These are phyloP conservation scores for Trachythela sp. DNA, from an alignment of 64 coral and sea anemone species.

Conservation along the genomic window DNA sequence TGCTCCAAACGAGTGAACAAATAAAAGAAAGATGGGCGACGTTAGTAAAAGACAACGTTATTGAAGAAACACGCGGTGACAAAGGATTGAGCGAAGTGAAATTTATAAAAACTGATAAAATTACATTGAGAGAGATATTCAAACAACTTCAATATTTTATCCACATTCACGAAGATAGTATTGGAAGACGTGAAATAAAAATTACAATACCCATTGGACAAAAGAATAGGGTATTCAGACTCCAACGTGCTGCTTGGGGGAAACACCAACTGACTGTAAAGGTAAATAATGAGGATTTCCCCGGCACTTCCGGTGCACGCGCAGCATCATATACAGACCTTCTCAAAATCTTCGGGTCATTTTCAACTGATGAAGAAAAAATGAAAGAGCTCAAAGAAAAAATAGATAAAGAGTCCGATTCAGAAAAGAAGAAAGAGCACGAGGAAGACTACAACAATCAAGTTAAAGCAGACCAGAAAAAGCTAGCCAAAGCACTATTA, in stretches of 20 bases:
- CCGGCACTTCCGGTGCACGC: not conserved
- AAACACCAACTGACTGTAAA: not conserved
- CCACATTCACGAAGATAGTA: not conserved
- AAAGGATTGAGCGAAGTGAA: not conserved
- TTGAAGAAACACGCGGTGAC: not conserved
- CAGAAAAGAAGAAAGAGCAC: too few relatives aligned
- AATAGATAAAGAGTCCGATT: not conserved
- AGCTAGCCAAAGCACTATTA: conserved; percentile 22
- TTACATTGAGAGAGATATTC: not conserved
- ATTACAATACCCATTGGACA: conserved; percentile 16
- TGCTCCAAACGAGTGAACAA: conserved; percentile 10
- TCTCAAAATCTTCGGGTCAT: not conserved
- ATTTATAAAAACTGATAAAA: not conserved
- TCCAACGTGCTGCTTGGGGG: not conserved
- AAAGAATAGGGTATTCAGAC: not conserved
- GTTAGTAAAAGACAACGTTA: not conserved
- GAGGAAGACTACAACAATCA: too few relatives aligned
- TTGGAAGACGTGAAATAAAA: not conserved
- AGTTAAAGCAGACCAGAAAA: conserved; percentile 19
- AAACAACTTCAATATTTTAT: conserved; percentile 23
- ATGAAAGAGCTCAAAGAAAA: not conserved
- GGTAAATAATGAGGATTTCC: not conserved
- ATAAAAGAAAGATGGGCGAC: not conserved
- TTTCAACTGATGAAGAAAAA: not conserved
- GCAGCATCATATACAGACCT: not conserved